phyloP scores from a whole-genome alignment of 2,797 vertebrate genomes.

The Microctenopoma stevenorrisi region DNA sequence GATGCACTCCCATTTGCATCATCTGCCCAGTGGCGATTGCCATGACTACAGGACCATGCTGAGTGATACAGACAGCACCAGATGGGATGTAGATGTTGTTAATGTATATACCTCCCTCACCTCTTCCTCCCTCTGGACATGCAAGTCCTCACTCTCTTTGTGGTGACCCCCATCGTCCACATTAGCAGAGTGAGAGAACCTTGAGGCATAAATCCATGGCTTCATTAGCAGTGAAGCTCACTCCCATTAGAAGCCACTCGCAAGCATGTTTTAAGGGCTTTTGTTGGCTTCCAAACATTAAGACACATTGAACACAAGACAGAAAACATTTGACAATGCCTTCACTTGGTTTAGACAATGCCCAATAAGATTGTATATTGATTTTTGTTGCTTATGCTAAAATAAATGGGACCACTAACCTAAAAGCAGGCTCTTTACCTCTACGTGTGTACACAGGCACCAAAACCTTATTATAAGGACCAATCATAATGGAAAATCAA shows the following conservation, averaged over 20 bases:
- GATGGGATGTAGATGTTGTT: constrained; percentile 67
- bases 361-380: constrained; percentile 40
- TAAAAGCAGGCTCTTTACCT: constrained; percentile 26
- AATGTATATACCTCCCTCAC: constrained; percentile 29
- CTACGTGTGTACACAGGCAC: constrained; percentile 5
- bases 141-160: constrained; percentile 50
- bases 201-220: constrained; percentile 60
- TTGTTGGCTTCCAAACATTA: constrained; percentile 42
- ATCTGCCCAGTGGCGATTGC: constrained; percentile 70
- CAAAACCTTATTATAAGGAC: constrained; percentile 34
- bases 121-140: constrained; percentile 43
- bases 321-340: constrained; percentile 6
- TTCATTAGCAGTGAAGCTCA: constrained; percentile 65
- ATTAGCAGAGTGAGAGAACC: constrained; percentile 42
- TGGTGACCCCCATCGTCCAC: constrained; percentile 53
- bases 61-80: constrained; percentile 57
- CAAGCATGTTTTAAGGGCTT: constrained; percentile 55
- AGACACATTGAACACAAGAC: constrained; percentile 29
- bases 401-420: constrained; percentile 29
- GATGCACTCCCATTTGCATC: constrained; percentile 67
- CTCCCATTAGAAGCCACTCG: constrained; percentile 62
- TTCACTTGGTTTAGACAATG: constrained; percentile 38
- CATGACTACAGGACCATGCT: constrained; percentile 59
- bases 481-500: constrained; percentile 48
- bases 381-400: constrained; percentile 40